phyloP scores from a whole-genome alignment of 2,888 invertebrate species.

The Acleris literana region DNA sequence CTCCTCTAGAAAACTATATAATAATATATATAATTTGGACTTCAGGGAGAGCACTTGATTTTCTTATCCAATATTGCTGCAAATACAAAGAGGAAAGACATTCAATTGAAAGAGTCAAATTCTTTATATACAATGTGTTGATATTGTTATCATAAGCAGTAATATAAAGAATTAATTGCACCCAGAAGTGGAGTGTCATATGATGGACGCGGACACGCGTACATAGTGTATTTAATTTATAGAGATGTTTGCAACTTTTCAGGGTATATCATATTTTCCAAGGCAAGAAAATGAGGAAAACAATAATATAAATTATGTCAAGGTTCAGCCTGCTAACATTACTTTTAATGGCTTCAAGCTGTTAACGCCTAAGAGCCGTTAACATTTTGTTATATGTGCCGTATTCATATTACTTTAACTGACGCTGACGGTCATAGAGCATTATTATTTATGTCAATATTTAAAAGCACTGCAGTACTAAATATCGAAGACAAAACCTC shows the following conservation, averaged over 20 bases:
- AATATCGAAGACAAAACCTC: too few relatives aligned
- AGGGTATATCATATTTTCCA: conserved; percentile 54
- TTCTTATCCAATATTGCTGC: too few relatives aligned
- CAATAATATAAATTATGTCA: conserved; percentile 58
- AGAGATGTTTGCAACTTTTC: conserved; percentile 36
- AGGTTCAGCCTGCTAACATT: conserved; percentile 59
- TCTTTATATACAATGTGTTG: not conserved
- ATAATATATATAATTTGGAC: too few relatives aligned
- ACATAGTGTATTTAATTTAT: conserved; percentile 34
- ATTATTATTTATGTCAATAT: too few relatives aligned
- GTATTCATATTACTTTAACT: not conserved
- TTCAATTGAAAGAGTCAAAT: not conserved
- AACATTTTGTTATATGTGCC: conserved; percentile 24
- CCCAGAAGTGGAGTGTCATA: conserved; percentile 38
- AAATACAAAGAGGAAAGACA: not conserved
- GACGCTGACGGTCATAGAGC: too few relatives aligned
- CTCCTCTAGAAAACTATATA: too few relatives aligned
- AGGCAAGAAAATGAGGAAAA: conserved; percentile 71
- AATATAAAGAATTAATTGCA: conserved; percentile 27
- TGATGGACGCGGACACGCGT: conserved; percentile 28
- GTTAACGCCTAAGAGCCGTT: conserved; percentile 28
- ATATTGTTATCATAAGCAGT: conserved; percentile 29
- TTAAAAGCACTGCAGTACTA: too few relatives aligned
- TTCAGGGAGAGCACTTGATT: too few relatives aligned
- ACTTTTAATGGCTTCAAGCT: conserved; percentile 52